Evolutionary conservation across 2,888 invertebrate genomes (phyloP).

Genomic region (Panorpa germanica): DNA sequence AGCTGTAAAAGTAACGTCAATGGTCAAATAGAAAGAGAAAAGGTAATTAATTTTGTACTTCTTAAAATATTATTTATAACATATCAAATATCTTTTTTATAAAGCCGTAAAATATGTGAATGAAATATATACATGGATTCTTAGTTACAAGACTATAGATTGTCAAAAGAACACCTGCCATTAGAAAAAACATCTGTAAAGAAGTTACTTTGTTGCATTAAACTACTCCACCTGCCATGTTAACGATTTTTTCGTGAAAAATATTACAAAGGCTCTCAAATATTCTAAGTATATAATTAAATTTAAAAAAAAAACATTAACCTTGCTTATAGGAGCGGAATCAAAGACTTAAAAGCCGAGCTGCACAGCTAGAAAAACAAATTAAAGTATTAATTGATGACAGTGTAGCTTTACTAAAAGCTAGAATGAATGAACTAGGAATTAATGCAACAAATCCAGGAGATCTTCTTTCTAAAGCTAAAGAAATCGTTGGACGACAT

Average conservation of each 20-base stretch:
- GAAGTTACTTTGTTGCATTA: too few species aligned
- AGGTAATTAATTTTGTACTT: constrained; percentile 23
- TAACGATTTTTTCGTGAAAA: not conserved
- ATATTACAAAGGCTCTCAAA: too few species aligned
- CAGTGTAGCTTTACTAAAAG: constrained; percentile 73
- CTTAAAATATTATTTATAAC: too few species aligned
- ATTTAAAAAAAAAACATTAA: too few species aligned
- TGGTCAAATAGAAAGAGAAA: constrained; percentile 64
- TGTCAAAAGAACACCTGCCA: too few species aligned
- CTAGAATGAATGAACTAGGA: constrained; percentile 79
- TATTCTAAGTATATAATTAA: too few species aligned
- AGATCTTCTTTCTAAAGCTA: constrained; percentile 69
- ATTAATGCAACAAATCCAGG: constrained; percentile 75
- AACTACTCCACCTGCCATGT: not conserved
- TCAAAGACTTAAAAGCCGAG: constrained; percentile 60
- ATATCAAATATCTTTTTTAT: too few species aligned
- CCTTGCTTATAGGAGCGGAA: constrained; percentile 44
- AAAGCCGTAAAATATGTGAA: too few species aligned
- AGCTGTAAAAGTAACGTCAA: constrained; percentile 52
- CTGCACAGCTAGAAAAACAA: constrained; percentile 83
- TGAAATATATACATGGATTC: too few species aligned
- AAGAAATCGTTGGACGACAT: constrained; percentile 82
- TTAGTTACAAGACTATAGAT: too few species aligned
- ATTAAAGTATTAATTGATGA: constrained; percentile 83
- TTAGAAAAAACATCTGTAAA: too few species aligned